phyloP scores from a whole-genome alignment of 53 echinoderm and acorn worm species.

The Echinometra lucunter region DNA sequence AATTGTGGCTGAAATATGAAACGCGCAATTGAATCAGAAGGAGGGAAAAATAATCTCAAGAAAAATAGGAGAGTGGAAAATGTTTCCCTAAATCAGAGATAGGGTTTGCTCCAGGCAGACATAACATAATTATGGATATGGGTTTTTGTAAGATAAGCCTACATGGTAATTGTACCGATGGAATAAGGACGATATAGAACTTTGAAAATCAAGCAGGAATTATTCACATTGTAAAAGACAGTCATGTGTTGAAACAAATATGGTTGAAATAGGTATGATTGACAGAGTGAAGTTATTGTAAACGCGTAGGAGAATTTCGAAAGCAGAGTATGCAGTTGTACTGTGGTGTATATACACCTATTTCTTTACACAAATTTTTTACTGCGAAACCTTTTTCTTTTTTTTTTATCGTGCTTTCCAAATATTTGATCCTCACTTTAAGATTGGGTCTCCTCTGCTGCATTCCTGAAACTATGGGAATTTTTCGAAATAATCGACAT shows the following conservation, averaged over 20 bases:
- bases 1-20: slow-evolving; percentile 67
- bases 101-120: slow-evolving; percentile 45
- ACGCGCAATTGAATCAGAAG: slow-evolving; percentile 60
- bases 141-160: slow-evolving; percentile 36
- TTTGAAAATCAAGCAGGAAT: background rate
- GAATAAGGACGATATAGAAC: background rate
- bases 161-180: background rate
- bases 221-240: background rate
- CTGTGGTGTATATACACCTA: too few relatives aligned
- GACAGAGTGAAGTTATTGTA: background rate
- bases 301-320: too few relatives aligned
- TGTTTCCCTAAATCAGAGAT: slow-evolving; percentile 3
- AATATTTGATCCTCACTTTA: too few relatives aligned
- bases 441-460: too few relatives aligned
- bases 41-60: background rate
- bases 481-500: too few relatives aligned
- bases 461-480: too few relatives aligned
- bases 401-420: too few relatives aligned
- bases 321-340: too few relatives aligned
- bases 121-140: slow-evolving; percentile 67
- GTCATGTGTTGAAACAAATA: too few relatives aligned
- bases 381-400: too few relatives aligned
- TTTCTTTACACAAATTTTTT: too few relatives aligned
- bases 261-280: background rate
- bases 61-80: slow-evolving; percentile 47